phyloP scores from a whole-genome alignment of 1,140 invertebrate species.

The Bradysia coprophila region DNA sequence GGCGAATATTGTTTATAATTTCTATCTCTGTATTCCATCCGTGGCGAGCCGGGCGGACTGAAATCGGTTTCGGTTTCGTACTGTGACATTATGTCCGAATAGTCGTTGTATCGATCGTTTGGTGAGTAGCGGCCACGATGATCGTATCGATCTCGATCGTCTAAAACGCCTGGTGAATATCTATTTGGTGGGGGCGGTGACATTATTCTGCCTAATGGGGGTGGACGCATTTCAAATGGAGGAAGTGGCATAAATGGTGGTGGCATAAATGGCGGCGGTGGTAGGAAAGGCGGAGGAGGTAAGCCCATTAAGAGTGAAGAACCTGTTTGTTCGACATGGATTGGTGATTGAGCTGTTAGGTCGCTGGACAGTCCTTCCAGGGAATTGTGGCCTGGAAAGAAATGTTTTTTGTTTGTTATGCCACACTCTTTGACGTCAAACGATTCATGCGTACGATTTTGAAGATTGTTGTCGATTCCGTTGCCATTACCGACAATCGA shows the following conservation, averaged over 20 bases:
- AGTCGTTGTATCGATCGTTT: slow-evolving; percentile 20
- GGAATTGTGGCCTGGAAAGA: background rate
- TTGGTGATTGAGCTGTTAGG: slow-evolving; percentile 10
- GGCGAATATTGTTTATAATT: background rate
- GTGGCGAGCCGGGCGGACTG: slow-evolving; percentile 16
- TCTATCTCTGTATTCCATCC: background rate
- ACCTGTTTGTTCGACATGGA: slow-evolving; percentile 29
- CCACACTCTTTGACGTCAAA: background rate
- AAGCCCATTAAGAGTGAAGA: slow-evolving; percentile 25
- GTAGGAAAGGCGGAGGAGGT: slow-evolving; percentile 29
- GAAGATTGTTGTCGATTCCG: slow-evolving; percentile 4
- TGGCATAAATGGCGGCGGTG: slow-evolving; percentile 22
- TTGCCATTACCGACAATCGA: slow-evolving; percentile 4
- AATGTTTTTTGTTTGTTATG: background rate
- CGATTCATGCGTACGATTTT: slow-evolving; percentile 19
- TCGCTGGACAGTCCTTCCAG: slow-evolving; percentile 5
- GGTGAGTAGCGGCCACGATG: slow-evolving; percentile 5
- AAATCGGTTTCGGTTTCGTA: slow-evolving; percentile 23
- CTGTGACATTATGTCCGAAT: slow-evolving; percentile 7
- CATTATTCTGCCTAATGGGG: slow-evolving; percentile 31
- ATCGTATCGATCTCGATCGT: slow-evolving; percentile 2
- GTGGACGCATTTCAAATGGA: slow-evolving; percentile 19
- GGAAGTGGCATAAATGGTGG: slow-evolving; percentile 25
- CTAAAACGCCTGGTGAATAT: slow-evolving; percentile 12
- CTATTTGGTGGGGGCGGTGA: slow-evolving; percentile 30